Percentiles rank a stretch among this genome's conserved stretches.
phyloP scores from a whole-genome alignment of 1,140 invertebrate species.

The Penaeus indicus region DNA sequence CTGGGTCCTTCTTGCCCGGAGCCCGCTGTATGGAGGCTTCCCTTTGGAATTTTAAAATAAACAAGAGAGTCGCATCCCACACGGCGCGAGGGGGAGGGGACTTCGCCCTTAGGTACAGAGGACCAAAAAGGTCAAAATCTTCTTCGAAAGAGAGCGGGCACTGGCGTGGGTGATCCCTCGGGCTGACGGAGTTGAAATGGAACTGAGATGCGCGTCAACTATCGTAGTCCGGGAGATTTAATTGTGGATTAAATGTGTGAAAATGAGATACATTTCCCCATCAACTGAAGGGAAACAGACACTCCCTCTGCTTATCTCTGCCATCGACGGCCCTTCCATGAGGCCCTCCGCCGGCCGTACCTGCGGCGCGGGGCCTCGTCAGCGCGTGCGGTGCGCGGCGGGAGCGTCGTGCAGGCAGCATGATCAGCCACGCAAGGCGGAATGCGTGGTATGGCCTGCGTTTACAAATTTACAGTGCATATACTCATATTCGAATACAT shows the following conservation, averaged over 20 bases:
- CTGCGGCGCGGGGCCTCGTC: too few relatives aligned
- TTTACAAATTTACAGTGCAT: too few relatives aligned
- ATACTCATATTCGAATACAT: too few relatives aligned
- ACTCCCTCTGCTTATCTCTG: conserved; percentile 41
- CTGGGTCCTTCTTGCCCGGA: conserved; percentile 50
- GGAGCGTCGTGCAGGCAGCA: too few relatives aligned
- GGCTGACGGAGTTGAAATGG: conserved; percentile 49
- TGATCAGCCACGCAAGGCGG: too few relatives aligned
- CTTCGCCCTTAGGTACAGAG: background rate
- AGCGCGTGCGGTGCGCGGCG: too few relatives aligned
- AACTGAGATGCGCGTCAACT: conserved; percentile 55
- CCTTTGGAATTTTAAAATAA: conserved; percentile 64
- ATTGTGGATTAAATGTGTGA: conserved; percentile 64
- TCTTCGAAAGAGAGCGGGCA: background rate
- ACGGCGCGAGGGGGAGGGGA: background rate
- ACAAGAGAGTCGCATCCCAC: conserved; percentile 46
- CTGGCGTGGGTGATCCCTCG: background rate
- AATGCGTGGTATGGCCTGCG: too few relatives aligned
- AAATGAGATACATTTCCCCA: conserved; percentile 62
- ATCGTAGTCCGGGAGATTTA: conserved; percentile 56
- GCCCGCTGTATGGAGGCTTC: conserved; percentile 61
- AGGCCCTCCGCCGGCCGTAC: too few relatives aligned
- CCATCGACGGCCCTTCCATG: too few relatives aligned
- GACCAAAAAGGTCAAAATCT: background rate
- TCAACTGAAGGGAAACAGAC: conserved; percentile 58